Evolutionary conservation across 2,113 vertebrate genomes (phyloP), one percentile per base, ranked within the genome.

Genomic region (Leucopsar rothschildi): DNA sequence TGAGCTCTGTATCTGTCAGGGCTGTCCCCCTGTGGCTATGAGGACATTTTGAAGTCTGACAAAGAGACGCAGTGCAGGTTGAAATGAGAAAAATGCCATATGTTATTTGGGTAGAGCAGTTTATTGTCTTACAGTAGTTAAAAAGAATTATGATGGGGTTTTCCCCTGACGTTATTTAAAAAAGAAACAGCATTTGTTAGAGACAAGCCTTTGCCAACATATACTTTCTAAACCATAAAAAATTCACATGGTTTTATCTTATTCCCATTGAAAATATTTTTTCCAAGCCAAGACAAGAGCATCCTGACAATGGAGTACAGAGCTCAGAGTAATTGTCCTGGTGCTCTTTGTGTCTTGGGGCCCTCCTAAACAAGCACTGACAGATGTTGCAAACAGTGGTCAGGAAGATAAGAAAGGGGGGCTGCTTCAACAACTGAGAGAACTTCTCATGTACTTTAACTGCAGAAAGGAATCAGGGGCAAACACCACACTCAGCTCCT

Each of bases 171-270:
- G 5, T 91, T 87, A 53, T 91, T 95, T 89, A 47, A 92, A 79
- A 86, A 82, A 86, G 77, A 59, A 94, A 45, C 69, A 88, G 53
- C 15, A 1, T 95, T 93, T 81, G 42, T 57, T 60, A 82, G 78
- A 93, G 81, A 79, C 69, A 89, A 93, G 70, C 37, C 37, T 85
- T 89, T 96, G 86, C 89, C 95, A 93, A 90, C 29, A 60, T 95
- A 86, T 28, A 82, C 65, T 92, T 93, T 95, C 60, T 68, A 75
- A 88, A 82, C 47, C 72, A 63, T 84, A 90, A 93, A 93, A 80
- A 81, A 71, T 22, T 86, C 81, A 73, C 52, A 33, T 75, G 56
- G 60, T 68, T 91, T 91, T 88, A 90, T 93, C 79, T 90, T 90
- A 92, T 84, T 93, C 70, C 49, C 83, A 72, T 42, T 86, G 55